These are phyloP conservation scores for Athetis lepigone DNA, from an alignment of 2,888 invertebrate genomes.

Conservation along the genomic window DNA sequence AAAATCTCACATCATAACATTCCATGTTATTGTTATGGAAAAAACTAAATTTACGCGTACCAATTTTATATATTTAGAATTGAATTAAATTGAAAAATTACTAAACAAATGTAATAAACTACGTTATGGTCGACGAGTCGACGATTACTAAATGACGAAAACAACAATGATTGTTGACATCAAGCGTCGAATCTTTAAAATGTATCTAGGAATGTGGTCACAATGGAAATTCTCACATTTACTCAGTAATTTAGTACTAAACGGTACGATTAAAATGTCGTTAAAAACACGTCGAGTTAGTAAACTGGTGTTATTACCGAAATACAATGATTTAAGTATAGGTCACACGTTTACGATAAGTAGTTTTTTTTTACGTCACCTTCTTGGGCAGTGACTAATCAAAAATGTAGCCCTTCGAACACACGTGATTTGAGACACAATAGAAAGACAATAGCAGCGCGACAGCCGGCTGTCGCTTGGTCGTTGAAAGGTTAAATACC, in stretches of 20 bases:
- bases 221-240: constrained; percentile 51
- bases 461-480: too few relatives aligned
- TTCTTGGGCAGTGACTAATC: too few relatives aligned
- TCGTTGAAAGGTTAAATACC: too few relatives aligned
- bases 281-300: constrained; percentile 37
- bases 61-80: constrained; percentile 8
- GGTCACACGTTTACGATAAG: constrained; percentile 10
- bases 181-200: constrained; percentile 4
- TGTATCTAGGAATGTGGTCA: constrained; percentile 33
- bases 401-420: too few relatives aligned
- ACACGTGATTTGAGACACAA: too few relatives aligned
- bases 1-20: too few relatives aligned
- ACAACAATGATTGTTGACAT: constrained; percentile 11
- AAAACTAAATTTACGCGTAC: too few relatives aligned
- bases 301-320: constrained; percentile 21
- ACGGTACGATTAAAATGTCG: constrained; percentile 46
- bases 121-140: neutral
- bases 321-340: constrained; percentile 9
- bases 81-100: constrained; percentile 5
- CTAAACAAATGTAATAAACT: neutral
- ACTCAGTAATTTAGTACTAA: constrained; percentile 38
- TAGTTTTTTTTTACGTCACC: neutral
- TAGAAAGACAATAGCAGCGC: too few relatives aligned
- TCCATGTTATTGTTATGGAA: too few relatives aligned
- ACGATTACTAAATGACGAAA: constrained; percentile 10